phyloP scores from a whole-genome alignment of 2,888 invertebrate species.

The Chaetoderma sp. region DNA sequence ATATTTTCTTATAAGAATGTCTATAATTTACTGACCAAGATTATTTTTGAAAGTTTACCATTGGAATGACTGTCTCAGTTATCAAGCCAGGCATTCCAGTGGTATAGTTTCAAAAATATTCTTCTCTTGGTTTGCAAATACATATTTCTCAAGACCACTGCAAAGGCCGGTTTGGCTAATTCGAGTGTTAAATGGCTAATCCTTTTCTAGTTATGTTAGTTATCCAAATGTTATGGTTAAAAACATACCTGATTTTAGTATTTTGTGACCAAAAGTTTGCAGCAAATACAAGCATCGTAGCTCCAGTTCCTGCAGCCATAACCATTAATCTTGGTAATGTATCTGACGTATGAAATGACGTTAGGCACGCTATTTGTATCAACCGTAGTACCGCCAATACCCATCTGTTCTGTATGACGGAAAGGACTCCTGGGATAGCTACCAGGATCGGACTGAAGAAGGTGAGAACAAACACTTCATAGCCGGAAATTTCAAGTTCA shows the following conservation, averaged over 20 bases:
- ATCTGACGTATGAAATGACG: slow-evolving; percentile 64
- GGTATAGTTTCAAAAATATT: too few species aligned
- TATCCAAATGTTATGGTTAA: too few species aligned
- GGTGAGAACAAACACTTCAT: slow-evolving; percentile 64
- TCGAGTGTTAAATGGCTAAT: not conserved
- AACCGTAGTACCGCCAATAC: slow-evolving; percentile 53
- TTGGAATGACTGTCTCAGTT: too few species aligned
- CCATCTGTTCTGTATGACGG: slow-evolving; percentile 46
- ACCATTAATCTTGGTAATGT: slow-evolving; percentile 60
- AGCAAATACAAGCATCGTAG: slow-evolving; percentile 59
- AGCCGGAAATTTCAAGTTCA: slow-evolving; percentile 69
- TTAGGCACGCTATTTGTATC: slow-evolving; percentile 50
- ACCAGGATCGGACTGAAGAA: slow-evolving; percentile 50
- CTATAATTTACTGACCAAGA: too few species aligned
- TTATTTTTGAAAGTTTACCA: too few species aligned
- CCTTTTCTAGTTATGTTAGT: too few species aligned
- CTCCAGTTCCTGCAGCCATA: slow-evolving; percentile 60
- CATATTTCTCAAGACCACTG: too few species aligned
- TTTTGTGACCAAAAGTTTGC: slow-evolving; percentile 56
- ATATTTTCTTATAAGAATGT: too few species aligned
- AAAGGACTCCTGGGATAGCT: slow-evolving; percentile 42
- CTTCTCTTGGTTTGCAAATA: too few species aligned
- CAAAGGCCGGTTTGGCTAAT: too few species aligned
- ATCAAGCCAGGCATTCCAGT: too few species aligned
- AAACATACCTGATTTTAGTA: slow-evolving; percentile 53